Evolutionary conservation across 2,797 vertebrate species (phyloP), one percentile per base, ranked within the genome.

Genomic region (Microhierax caerulescens): DNA sequence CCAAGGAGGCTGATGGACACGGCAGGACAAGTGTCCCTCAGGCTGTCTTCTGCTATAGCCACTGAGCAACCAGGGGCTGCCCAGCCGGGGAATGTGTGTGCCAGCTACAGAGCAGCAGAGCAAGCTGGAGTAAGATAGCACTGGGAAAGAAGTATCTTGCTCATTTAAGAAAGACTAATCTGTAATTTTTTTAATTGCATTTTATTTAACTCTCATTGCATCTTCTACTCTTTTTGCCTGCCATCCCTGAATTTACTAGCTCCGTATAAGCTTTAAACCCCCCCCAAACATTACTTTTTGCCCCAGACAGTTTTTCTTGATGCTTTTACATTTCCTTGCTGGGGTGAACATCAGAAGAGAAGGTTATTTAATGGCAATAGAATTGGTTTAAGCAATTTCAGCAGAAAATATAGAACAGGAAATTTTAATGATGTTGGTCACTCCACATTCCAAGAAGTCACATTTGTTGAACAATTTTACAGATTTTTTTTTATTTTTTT

Each of bases 271-370:
- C 47, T 89, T 79, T 32, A 77, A 79, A 59, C 0, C 0, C 3
- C 22, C 0, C 0, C 3, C 22, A 22, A 7, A 36, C 1, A 10
- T 16, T 48, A 21, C 6, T 45, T 59, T 51, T 75, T 54, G 20
- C 7, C 25, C 20, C 5, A 21, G 10, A 36, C 6, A 32, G 7
- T 47, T 91, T 86, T 90, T 48, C 30, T 72, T 34, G 4, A 27
- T 19, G 65, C 5, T 45, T 67, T 25, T 57, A 1, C 30, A 13
- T 61, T 83, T 75, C 11, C 27, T 72, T 88, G 13, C 11, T 75
- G 30, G 5, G 10, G 8, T 68, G 13, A 68, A 30, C 11, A 76
- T 39, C 4, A 18, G 30, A 80, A 77, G 7, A 72, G 32, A 75
- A 50, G 7, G 27, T 43, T 86, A 50, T 54, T 93, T 79, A 56